Percentiles rank a stretch among this genome's conserved stretches.
These are phyloP conservation scores for Epinotia nisella DNA, from an alignment of 2,888 invertebrate genomes.

Conservation along the genomic window DNA sequence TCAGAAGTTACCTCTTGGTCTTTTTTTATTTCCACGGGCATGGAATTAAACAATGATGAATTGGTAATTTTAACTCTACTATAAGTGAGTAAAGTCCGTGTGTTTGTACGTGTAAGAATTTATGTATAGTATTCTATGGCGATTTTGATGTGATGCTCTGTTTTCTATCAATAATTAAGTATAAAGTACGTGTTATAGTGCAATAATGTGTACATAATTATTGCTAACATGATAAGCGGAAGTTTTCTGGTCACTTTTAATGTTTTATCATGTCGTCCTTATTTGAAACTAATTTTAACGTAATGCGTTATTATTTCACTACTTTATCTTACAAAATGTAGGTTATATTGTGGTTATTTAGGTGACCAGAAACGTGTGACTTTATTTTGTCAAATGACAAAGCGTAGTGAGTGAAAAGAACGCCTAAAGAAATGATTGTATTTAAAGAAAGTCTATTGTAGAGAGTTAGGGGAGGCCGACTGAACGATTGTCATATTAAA, in stretches of 20 bases:
- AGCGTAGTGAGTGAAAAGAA: slow-evolving; percentile 33
- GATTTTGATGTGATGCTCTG: slow-evolving; percentile 53
- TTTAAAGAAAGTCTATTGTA: slow-evolving; percentile 49
- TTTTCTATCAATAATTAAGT: slow-evolving; percentile 53
- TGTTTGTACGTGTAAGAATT: slow-evolving; percentile 51
- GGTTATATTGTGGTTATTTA: background rate
- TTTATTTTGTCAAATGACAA: slow-evolving; percentile 33
- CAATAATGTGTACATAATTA: slow-evolving; percentile 52
- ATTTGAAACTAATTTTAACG: background rate
- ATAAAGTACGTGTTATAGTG: slow-evolving; percentile 47
- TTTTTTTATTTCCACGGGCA: slow-evolving; percentile 17
- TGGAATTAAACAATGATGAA: slow-evolving; percentile 43
- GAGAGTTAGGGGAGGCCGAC: slow-evolving; percentile 55
- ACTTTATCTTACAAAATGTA: background rate
- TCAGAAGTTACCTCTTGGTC: slow-evolving; percentile 30
- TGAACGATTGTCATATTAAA: slow-evolving; percentile 63
- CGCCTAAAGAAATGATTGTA: slow-evolving; percentile 46
- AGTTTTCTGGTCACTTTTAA: slow-evolving; percentile 48
- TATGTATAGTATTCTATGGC: slow-evolving; percentile 50
- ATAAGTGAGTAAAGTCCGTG: slow-evolving; percentile 52
- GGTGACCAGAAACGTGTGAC: slow-evolving; percentile 33
- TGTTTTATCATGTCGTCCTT: background rate
- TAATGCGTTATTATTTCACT: background rate
- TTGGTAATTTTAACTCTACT: slow-evolving; percentile 50
- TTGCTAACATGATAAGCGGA: slow-evolving; percentile 45